Percentiles rank a stretch among this genome's conserved stretches.
phyloP scores from a whole-genome alignment of 2,888 invertebrate genomes.

The Morpho achilles region DNA sequence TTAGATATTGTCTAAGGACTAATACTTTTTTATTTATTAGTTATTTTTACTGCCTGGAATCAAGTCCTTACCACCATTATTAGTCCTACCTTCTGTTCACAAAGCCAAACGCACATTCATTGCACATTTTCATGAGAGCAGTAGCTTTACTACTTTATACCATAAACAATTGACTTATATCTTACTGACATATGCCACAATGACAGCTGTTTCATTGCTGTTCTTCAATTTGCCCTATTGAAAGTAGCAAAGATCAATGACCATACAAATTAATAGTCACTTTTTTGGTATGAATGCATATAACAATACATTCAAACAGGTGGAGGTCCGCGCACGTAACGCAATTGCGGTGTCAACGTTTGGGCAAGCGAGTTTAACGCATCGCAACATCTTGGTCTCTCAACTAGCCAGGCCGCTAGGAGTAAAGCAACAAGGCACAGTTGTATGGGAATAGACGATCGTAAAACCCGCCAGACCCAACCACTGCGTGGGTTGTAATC shows the following conservation, averaged over 20 bases:
- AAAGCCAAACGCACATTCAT: too few relatives aligned
- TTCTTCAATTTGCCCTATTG: too few relatives aligned
- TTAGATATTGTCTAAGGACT: too few relatives aligned
- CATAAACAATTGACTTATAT: not conserved
- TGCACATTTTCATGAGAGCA: too few relatives aligned
- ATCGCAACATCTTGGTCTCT: conserved; percentile 89
- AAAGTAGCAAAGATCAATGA: too few relatives aligned
- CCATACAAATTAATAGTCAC: too few relatives aligned
- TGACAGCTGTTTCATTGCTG: not conserved
- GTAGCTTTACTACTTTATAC: too few relatives aligned
- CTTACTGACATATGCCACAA: not conserved
- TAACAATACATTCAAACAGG: conserved; percentile 59
- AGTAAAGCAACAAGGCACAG: conserved; percentile 85
- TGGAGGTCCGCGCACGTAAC: conserved; percentile 90
- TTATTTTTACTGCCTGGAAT: too few relatives aligned
- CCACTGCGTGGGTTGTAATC: conserved; percentile 75
- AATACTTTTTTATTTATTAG: too few relatives aligned
- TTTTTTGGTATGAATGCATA: too few relatives aligned
- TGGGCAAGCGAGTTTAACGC: conserved; percentile 87
- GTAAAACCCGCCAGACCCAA: conserved; percentile 87
- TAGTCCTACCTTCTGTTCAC: too few relatives aligned
- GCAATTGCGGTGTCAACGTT: conserved; percentile 87
- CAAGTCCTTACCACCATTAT: too few relatives aligned
- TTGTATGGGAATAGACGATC: conserved; percentile 88
- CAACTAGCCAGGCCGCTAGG: conserved; percentile 86